Base-by-base conservation (phyloP, 2,888 invertebrate genomes). In the Drosophila formosana region DNA sequence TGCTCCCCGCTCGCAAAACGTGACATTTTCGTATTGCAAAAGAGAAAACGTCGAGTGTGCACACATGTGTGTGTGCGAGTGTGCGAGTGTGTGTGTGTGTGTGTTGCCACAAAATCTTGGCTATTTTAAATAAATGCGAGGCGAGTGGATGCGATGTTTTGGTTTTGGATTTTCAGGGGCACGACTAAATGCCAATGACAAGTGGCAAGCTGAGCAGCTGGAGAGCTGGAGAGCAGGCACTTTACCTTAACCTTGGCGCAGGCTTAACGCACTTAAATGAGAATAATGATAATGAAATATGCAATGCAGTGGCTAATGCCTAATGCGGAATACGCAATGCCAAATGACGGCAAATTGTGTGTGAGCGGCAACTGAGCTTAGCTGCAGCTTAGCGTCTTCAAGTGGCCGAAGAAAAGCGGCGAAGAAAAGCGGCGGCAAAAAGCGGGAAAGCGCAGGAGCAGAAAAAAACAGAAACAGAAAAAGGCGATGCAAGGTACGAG, bases 271-370 rank as follows among this genome's bases (percentile, higher is more conserved):
- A 43, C 58, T 64, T 28, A 37, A 50, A 46, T 56, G 45, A 75
- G 65, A 65, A 66, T 74, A 65, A 66, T 74, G 67, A 74, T 79
- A 82, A 63, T 79, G 75, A 79, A 80, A 82, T 71, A 71, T 75
- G 56, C 30, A 63, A 56, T 41, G 47, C 30, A 25, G 41, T 26
- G 25, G 41, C 47, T 56, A 63, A 61, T 60, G 32, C 26, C 57
- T 18, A 53, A 56, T 56, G 46, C 32, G 32, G 23, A 25, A 25
- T 30, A 28, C n/a, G 28, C 18, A 50, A 23, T 18, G 66, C 28
- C 75, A 83, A 82, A 86, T 84, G 78, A 81, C 61, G 74, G 55
- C 78, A 72, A 81, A 83, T 82, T 82, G 82, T 83, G 67, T 66
- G 65, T 66, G 66, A 34, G 32, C 46, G 25, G 46, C 25, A 18